Evolutionary conservation across 1,140 invertebrate species (phyloP).

Genomic region (Drosophila ambigua): DNA sequence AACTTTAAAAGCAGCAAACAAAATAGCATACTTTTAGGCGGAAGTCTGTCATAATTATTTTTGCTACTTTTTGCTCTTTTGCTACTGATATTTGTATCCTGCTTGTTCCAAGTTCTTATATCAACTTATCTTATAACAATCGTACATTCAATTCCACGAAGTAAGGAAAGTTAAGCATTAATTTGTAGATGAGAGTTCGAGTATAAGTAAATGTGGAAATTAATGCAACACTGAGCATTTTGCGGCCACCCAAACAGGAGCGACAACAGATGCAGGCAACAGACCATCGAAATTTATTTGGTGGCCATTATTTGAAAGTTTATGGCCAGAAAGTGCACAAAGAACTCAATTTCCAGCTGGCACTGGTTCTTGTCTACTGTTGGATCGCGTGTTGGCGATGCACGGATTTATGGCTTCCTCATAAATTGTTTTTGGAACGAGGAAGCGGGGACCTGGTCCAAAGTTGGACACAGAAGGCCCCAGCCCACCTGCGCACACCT

Average conservation of each 20-base stretch:
- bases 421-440: slow-evolving; percentile 40
- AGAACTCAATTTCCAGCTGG: slow-evolving; percentile 17
- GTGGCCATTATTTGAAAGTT: slow-evolving; percentile 63
- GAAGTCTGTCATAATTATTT: too few relatives aligned
- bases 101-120: too few relatives aligned
- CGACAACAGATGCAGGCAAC: slow-evolving; percentile 3
- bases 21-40: too few relatives aligned
- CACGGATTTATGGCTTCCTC: slow-evolving; percentile 57
- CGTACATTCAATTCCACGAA: not conserved
- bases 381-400: slow-evolving; percentile 19
- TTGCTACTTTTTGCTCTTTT: too few relatives aligned
- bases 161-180: slow-evolving; percentile 5
- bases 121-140: not conserved
- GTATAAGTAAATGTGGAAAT: slow-evolving; percentile 10
- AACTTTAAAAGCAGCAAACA: too few relatives aligned
- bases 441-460: not conserved
- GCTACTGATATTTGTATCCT: too few relatives aligned
- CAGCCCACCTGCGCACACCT: slow-evolving; percentile 25
- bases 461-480: slow-evolving; percentile 18
- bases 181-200: not conserved
- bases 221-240: not conserved
- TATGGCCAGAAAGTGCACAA: slow-evolving; percentile 64
- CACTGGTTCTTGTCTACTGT: slow-evolving; percentile 32
- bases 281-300: slow-evolving; percentile 60
- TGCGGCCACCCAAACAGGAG: not conserved